A percentile compares a stretch with the other conserved stretches of the same genome.
phyloP scores from a whole-genome alignment of 2,113 vertebrate genomes.

The Odontophorus gujanensis region DNA sequence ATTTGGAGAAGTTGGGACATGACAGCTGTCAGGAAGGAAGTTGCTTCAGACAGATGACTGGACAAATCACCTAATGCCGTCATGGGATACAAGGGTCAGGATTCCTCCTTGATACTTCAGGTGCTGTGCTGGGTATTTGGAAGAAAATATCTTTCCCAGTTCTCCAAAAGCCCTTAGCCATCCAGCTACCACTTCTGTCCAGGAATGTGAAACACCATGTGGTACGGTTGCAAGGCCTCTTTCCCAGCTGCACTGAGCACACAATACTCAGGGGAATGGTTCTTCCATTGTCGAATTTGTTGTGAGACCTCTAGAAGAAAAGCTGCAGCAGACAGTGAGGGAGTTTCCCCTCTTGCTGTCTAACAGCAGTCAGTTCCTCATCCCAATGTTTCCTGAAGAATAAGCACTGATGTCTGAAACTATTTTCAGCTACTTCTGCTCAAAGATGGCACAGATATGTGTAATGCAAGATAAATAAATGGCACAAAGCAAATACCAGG shows the following conservation, averaged over 20 bases:
- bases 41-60: neutral
- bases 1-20: neutral
- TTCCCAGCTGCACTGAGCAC: accelerated
- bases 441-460: neutral
- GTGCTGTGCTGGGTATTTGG: neutral
- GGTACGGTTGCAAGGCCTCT: accelerated
- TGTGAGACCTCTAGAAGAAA: neutral
- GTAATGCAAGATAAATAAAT: neutral
- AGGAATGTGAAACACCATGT: accelerated
- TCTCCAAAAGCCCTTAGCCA: neutral
- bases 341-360: neutral
- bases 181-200: neutral
- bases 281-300: accelerated
- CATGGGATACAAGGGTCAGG: too few relatives aligned
- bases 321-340: neutral
- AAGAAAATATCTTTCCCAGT: neutral
- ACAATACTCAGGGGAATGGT: accelerated
- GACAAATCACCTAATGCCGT: neutral
- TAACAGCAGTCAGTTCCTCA: conserved; percentile 31
- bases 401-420: neutral
- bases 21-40: accelerated
- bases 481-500: neutral
- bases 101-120: neutral
- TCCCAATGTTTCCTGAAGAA: neutral
- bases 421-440: conserved; percentile 53